Conservation (phyloP, 2,113 vertebrate species). For the Callospermophilus lateralis region DNA sequence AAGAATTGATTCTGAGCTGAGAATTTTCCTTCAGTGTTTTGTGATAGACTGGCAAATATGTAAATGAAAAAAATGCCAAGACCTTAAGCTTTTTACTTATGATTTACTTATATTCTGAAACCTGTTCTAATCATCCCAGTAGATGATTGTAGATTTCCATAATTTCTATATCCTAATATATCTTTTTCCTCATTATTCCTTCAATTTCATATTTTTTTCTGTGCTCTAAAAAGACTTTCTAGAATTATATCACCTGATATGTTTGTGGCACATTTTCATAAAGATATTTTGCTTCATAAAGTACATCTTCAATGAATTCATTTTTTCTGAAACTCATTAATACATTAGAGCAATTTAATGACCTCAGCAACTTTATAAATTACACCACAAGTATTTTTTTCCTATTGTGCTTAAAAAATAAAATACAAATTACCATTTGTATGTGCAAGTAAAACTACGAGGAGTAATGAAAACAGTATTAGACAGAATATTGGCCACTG, state of each 20-base stretch:
- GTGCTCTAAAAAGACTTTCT: not conserved
- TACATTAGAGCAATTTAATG: slow-evolving; percentile 33
- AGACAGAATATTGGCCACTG: not conserved
- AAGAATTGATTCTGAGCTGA: not conserved
- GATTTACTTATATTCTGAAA: slow-evolving; percentile 33
- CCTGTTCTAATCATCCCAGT: not conserved
- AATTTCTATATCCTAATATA: not conserved
- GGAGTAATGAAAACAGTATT: not conserved
- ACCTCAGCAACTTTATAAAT: slow-evolving; percentile 11
- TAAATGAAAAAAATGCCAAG: not conserved
- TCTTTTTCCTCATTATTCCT: not conserved
- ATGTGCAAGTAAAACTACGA: not conserved
- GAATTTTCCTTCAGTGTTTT: not conserved
- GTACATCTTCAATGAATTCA: not conserved
- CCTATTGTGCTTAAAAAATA: not conserved
- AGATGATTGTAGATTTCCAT: not conserved
- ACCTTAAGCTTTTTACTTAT: not conserved
- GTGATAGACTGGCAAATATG: not conserved
- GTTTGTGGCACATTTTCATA: slow-evolving; percentile 3
- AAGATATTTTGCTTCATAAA: slow-evolving; percentile 14
- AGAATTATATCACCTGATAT: not conserved
- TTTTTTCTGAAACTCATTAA: slow-evolving; percentile 41
- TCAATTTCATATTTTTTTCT: not conserved
- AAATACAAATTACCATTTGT: not conserved
- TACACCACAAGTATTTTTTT: not conserved